Base-by-base conservation (phyloP, 1,140 invertebrate genomes). In the Antheraea mylitta region DNA sequence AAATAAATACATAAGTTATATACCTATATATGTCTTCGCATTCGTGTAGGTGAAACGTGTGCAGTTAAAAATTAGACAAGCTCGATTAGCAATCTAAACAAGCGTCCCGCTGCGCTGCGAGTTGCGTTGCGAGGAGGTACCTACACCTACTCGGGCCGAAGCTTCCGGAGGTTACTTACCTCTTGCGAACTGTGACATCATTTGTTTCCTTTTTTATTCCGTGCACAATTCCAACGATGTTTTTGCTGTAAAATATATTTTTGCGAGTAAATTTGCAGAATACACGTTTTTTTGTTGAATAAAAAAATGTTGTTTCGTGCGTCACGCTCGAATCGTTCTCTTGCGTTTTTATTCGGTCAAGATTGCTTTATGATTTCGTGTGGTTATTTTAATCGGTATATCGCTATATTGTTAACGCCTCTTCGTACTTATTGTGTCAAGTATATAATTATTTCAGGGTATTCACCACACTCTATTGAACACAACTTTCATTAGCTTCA, bases 151-250 rank as follows among this genome's bases (percentile, higher is more conserved):
- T 16, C 11, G 9, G 45, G 5, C 45, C 7, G 16, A 53, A 53
- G 45, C 45, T 53, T 53, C 45, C 45, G 45, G 45, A 53, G 45
- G 45, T 53, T 53, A 53, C 45, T 53, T 53, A 53, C 45, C 45
- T 53, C 16, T 53, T 53, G 45, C 45, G 45, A 53, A 53, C 11
- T 53, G 45, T 53, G 45, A 53, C 45, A 53, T 53, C 45, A 53
- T 53, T 13, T 53, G 11, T 53, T 53, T 53, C 45, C 45, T 53
- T 53, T 42, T 53, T 16, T 53, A 53, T 53, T 53, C 45, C 45
- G 45, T 53, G 11, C 45, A 53, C 45, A 53, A 53, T 53, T 53
- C 22, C 45, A 53, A 13, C 45, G 45, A 53, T 13, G 45, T 53
- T 53, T 53, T 53, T 53, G 16, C 13, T 53, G 45, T 53, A 53